Evolutionary conservation across 1,140 invertebrate species (phyloP).

Genomic region (Cydia fagiglandana): DNA sequence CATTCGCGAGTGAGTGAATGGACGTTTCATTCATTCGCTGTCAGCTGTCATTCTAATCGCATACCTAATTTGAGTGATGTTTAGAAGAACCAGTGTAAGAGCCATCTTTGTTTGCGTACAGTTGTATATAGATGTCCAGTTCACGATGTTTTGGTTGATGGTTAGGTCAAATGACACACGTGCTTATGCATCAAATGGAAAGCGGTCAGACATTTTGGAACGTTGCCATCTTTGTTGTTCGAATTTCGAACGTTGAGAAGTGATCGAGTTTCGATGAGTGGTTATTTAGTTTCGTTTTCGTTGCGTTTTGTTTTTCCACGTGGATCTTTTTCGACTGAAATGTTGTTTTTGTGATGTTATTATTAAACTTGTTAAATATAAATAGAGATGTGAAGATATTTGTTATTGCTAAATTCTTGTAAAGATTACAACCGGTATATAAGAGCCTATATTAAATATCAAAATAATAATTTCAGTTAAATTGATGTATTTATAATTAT

Average conservation of each 20-base stretch:
- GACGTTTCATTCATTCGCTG: conserved; percentile 31
- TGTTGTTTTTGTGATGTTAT: conserved; percentile 2
- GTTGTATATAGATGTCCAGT: too few relatives aligned
- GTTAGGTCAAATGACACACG: neutral
- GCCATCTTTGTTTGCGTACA: neutral
- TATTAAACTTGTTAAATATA: conserved; percentile 6
- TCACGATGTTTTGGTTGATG: neutral
- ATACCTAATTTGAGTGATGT: neutral
- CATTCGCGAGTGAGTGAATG: conserved; percentile 26
- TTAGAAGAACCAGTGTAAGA: neutral
- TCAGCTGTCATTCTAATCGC: conserved; percentile 2
- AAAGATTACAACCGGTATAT: neutral
- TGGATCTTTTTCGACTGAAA: neutral
- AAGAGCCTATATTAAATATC: too few relatives aligned
- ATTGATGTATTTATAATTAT: too few relatives aligned
- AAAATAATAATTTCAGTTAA: too few relatives aligned
- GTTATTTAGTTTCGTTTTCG: conserved; percentile 18
- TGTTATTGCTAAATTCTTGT: neutral
- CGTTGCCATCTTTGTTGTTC: conserved; percentile 50
- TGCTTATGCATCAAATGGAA: neutral
- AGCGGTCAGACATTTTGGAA: conserved; percentile 35
- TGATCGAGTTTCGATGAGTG: conserved; percentile 35
- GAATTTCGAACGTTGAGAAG: conserved; percentile 36
- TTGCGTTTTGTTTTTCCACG: conserved; percentile 1
- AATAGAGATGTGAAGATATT: neutral